These are phyloP conservation scores for Drosophila sproati DNA, from an alignment of 1,140 invertebrate species.

Conservation along the genomic window DNA sequence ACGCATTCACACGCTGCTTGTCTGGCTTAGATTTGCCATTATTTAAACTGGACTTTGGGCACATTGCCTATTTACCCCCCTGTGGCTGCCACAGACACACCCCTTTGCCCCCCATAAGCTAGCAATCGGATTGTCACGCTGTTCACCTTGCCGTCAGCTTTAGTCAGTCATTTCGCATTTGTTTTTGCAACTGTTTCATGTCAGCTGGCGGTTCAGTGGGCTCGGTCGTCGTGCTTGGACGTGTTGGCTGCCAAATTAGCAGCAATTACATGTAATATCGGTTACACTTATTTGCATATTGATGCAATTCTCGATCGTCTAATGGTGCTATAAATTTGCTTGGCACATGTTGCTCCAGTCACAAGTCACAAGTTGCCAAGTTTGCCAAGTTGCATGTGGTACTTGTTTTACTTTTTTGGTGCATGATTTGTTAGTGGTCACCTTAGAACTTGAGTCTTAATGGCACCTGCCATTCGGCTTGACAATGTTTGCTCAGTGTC, in stretches of 20 bases:
- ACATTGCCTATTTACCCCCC: background rate
- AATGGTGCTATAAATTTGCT: conserved; percentile 80
- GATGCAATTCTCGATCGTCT: conserved; percentile 74
- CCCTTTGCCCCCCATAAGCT: background rate
- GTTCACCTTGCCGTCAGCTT: conserved; percentile 74
- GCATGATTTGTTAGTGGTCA: conserved; percentile 62
- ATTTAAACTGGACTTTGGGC: conserved; percentile 50
- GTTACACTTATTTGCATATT: conserved; percentile 82
- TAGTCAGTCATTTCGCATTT: conserved; percentile 71
- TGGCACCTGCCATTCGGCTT: conserved; percentile 70
- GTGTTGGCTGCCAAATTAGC: conserved; percentile 84
- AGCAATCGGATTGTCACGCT: conserved; percentile 66
- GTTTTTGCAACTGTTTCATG: conserved; percentile 73
- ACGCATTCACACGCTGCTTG: conserved; percentile 72
- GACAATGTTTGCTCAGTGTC: conserved; percentile 77
- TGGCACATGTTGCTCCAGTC: conserved; percentile 61
- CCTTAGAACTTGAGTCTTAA: conserved; percentile 59
- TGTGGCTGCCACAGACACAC: background rate
- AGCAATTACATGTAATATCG: conserved; percentile 84
- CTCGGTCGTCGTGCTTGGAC: conserved; percentile 70
- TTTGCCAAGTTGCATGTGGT: conserved; percentile 36
- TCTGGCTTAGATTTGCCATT: conserved; percentile 68
- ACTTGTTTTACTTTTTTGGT: conserved; percentile 23
- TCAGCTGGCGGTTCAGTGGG: conserved; percentile 20
- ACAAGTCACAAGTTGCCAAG: conserved; percentile 14